Conservation (phyloP, 2,113 vertebrate genomes). For the Rutilus rutilus region DNA sequence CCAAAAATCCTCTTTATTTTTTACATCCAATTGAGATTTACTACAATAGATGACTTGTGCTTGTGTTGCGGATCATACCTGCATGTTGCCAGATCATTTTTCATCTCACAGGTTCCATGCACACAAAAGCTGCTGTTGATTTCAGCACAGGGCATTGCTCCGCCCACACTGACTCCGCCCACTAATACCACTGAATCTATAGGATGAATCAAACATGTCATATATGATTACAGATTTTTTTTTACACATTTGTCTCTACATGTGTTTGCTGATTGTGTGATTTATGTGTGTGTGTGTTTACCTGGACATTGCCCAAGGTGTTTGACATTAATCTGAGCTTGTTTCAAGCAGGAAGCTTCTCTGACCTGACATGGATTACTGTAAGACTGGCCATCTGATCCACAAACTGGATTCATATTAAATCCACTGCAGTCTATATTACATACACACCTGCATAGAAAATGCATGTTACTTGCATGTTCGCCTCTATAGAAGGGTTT, state of each 20-base stretch:
- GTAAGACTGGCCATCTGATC: slow-evolving; percentile 21
- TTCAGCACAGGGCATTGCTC: slow-evolving; percentile 6
- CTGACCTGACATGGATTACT: slow-evolving; percentile 26
- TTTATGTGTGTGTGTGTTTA: slow-evolving; percentile 2
- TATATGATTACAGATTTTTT: neutral
- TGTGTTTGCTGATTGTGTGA: neutral
- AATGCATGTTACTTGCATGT: neutral
- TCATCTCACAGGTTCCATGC: slow-evolving; percentile 25
- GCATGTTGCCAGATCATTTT: neutral
- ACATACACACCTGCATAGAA: slow-evolving; percentile 19
- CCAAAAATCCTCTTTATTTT: neutral
- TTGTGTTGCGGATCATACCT: neutral
- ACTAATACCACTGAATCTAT: slow-evolving; percentile 3
- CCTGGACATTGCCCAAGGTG: slow-evolving; percentile 24
- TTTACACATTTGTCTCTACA: neutral
- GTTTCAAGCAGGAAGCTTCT: slow-evolving; percentile 28
- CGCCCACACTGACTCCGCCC: neutral
- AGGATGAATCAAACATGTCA: neutral
- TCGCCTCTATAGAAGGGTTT: neutral
- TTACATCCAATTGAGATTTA: neutral
- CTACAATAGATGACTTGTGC: neutral
- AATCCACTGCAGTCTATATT: slow-evolving; percentile 21
- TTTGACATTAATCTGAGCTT: slow-evolving; percentile 23
- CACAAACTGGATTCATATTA: slow-evolving; percentile 18
- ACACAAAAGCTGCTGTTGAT: slow-evolving; percentile 21